These are phyloP conservation scores for Formicarius rufipectus DNA, from an alignment of 2,113 vertebrate genomes.

Conservation along the genomic window DNA sequence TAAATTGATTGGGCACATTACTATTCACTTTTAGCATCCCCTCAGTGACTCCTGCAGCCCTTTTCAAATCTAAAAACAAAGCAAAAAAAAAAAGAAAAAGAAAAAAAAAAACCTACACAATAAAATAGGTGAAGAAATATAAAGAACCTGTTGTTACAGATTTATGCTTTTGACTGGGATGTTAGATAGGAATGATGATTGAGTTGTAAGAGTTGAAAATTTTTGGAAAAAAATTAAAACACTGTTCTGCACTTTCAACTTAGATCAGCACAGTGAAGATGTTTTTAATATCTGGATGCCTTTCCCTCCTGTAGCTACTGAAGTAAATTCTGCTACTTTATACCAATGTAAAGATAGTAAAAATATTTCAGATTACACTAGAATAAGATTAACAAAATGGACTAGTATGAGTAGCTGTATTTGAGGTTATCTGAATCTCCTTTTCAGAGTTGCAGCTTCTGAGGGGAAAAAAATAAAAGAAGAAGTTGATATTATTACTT, in stretches of 20 bases:
- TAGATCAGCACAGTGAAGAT: neutral
- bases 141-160: neutral
- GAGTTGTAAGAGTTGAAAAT: neutral
- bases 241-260: neutral
- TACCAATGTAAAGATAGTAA: neutral
- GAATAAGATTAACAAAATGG: neutral
- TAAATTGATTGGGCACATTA: conserved; percentile 38
- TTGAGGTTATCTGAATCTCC: neutral
- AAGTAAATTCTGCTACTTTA: neutral
- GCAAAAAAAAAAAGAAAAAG: too few species aligned
- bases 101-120: too few species aligned
- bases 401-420: neutral
- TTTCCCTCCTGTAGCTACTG: neutral
- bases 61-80: conserved; percentile 42
- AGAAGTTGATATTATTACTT: neutral
- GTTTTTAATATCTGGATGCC: neutral
- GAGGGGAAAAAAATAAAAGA: neutral
- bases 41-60: conserved; percentile 22
- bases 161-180: neutral
- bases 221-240: neutral
- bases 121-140: conserved; percentile 10
- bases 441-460: neutral
- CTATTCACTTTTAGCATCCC: conserved; percentile 37
- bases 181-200: neutral
- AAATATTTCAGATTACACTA: neutral